A percentile compares a stretch with the other conserved stretches of the same genome.
phyloP scores from a whole-genome alignment of 2,888 invertebrate genomes.

The Apeira syringaria region DNA sequence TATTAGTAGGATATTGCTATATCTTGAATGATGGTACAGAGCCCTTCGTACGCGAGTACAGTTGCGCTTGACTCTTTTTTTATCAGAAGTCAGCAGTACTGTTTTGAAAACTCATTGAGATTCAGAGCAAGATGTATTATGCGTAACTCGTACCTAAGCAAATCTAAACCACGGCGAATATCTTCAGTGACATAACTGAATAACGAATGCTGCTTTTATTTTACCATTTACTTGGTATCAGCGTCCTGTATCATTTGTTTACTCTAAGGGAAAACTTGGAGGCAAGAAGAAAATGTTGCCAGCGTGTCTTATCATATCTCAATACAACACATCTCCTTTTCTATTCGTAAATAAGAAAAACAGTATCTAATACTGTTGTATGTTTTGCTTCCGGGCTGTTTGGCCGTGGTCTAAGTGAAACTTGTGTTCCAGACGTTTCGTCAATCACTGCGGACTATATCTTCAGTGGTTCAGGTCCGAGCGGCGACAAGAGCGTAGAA shows the following conservation, averaged over 20 bases:
- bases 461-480: too few relatives aligned
- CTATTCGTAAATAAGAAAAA: conserved; percentile 17
- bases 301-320: conserved; percentile 26
- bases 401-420: too few relatives aligned
- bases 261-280: conserved; percentile 20
- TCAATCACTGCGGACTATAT: too few relatives aligned
- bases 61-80: too few relatives aligned
- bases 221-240: conserved; percentile 25
- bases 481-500: too few relatives aligned
- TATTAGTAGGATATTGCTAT: too few relatives aligned
- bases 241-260: conserved; percentile 24
- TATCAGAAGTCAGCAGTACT: conserved; percentile 3
- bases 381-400: too few relatives aligned
- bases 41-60: too few relatives aligned
- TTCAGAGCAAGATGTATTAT: conserved; percentile 24
- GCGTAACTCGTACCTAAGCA: conserved; percentile 14
- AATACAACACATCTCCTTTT: conserved; percentile 14
- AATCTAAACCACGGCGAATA: conserved; percentile 6
- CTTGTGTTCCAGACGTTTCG: too few relatives aligned
- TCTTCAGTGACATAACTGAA: conserved; percentile 21
- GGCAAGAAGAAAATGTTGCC: conserved; percentile 22
- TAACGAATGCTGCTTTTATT: conserved; percentile 23
- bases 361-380: too few relatives aligned
- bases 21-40: too few relatives aligned
- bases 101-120: conserved; percentile 17